phyloP scores from a whole-genome alignment of 2,113 vertebrate genomes.

The Microtus montanus region DNA sequence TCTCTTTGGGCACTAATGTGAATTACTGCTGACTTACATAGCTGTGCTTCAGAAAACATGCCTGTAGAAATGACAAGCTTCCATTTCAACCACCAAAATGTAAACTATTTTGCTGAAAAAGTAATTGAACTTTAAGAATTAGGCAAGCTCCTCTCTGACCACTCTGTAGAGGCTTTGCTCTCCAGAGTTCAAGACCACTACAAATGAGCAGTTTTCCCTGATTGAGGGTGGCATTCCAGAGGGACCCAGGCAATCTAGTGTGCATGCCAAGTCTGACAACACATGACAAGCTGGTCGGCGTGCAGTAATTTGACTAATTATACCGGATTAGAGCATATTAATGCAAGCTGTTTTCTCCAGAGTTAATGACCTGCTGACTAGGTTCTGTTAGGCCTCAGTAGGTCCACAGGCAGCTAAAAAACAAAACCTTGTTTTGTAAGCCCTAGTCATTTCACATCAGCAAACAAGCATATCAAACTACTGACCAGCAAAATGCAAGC shows the following conservation, averaged over 20 bases:
- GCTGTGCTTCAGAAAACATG: slow-evolving; percentile 77
- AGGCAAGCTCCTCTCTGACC: slow-evolving; percentile 71
- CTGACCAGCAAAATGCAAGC: slow-evolving; percentile 88
- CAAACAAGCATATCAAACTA: slow-evolving; percentile 91
- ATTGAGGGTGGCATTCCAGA: slow-evolving; percentile 90
- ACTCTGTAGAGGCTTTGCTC: slow-evolving; percentile 78
- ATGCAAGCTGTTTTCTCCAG: slow-evolving; percentile 99
- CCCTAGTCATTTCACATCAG: slow-evolving; percentile 90
- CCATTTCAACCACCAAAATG: slow-evolving; percentile 48
- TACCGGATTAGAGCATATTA: slow-evolving; percentile 99
- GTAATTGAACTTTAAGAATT: slow-evolving; percentile 78
- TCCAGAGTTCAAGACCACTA: slow-evolving; percentile 81
- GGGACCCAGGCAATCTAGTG: slow-evolving; percentile 89
- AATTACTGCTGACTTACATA: slow-evolving; percentile 87
- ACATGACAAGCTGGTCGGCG: slow-evolving; percentile 95
- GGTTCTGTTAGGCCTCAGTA: slow-evolving; percentile 88
- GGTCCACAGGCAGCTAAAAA: slow-evolving; percentile 89
- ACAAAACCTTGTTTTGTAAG: slow-evolving; percentile 91
- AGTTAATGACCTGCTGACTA: slow-evolving; percentile 95
- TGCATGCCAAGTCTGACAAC: slow-evolving; percentile 96
- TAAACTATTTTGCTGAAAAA: slow-evolving; percentile 65
- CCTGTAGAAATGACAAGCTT: slow-evolving; percentile 51
- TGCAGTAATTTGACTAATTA: slow-evolving; percentile 99
- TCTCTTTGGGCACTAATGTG: slow-evolving; percentile 88
- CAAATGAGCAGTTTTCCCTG: slow-evolving; percentile 84